Conservation (phyloP, 2,888 invertebrate species). For the Habroteleia sp. region DNA sequence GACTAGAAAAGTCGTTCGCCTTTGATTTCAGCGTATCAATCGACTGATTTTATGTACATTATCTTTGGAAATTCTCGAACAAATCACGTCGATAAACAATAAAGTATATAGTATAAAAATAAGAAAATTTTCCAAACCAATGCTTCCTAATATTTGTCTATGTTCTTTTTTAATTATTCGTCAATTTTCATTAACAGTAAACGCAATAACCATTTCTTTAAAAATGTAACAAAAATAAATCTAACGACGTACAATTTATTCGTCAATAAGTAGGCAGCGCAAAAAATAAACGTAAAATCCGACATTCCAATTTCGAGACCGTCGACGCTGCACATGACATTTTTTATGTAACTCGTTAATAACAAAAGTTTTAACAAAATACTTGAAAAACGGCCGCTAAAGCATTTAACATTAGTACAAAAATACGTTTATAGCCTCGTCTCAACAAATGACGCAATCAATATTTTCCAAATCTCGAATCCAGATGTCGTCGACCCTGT, state of each 20-base stretch:
- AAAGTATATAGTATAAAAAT: conserved; percentile 3
- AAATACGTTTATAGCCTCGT: conserved; percentile 45
- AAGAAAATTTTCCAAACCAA: conserved; percentile 1
- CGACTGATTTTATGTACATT: conserved; percentile 33
- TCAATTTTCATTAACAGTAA: conserved; percentile 10
- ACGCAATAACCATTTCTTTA: conserved; percentile 3
- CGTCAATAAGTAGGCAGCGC: not conserved
- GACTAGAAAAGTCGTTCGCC: conserved; percentile 24
- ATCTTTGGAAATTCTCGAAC: conserved; percentile 34
- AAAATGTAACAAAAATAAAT: conserved; percentile 13
- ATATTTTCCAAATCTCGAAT: not conserved
- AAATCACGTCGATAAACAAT: conserved; percentile 6
- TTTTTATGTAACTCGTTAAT: conserved; percentile 6
- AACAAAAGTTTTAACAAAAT: conserved; percentile 14
- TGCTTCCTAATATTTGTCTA: not conserved
- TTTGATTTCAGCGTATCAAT: conserved; percentile 1
- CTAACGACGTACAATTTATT: not conserved
- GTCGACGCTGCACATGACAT: not conserved
- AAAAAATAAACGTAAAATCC: too few relatives aligned
- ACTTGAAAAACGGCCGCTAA: conserved; percentile 8
- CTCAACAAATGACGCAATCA: conserved; percentile 20
- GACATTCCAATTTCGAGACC: conserved; percentile 21
- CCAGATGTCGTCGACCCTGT: conserved; percentile 2
- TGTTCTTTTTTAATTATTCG: not conserved
- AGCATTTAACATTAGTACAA: conserved; percentile 32